Conservation (phyloP, 2,888 invertebrate genomes). For the Melieria omissa region DNA sequence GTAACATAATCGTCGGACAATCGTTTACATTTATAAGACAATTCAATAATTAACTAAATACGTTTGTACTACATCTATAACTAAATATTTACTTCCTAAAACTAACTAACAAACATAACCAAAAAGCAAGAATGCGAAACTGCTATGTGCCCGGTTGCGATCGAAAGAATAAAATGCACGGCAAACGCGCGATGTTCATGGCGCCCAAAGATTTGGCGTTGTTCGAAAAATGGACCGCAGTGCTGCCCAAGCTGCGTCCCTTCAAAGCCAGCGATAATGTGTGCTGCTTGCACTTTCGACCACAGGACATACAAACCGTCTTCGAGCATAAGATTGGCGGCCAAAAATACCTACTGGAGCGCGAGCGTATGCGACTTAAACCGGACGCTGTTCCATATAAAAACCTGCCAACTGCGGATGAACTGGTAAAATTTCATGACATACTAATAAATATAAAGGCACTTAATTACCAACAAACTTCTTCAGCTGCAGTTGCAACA, state of each 20-base stretch:
- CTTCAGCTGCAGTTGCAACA: too few relatives aligned
- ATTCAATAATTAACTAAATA: too few relatives aligned
- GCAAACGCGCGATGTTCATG: constrained; percentile 51
- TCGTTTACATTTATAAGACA: too few relatives aligned
- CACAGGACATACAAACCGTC: constrained; percentile 49
- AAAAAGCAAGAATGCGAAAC: constrained; percentile 48
- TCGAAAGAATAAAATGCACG: constrained; percentile 42
- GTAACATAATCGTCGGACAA: too few relatives aligned
- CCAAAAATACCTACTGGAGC: constrained; percentile 50
- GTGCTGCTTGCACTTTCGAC: constrained; percentile 53
- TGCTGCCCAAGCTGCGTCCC: constrained; percentile 48
- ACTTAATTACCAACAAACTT: too few relatives aligned
- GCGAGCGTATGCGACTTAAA: constrained; percentile 52
- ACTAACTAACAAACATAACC: too few relatives aligned
- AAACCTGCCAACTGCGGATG: constrained; percentile 45
- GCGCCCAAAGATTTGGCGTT: constrained; percentile 49
- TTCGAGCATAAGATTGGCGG: constrained; percentile 56
- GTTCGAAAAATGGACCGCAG: constrained; percentile 50
- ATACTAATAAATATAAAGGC: too few relatives aligned
- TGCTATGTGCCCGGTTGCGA: constrained; percentile 56
- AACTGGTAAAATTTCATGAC: constrained; percentile 30
- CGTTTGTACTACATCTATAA: too few relatives aligned
- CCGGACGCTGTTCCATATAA: constrained; percentile 50
- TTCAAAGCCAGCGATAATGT: constrained; percentile 52
- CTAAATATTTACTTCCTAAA: too few relatives aligned